These are phyloP conservation scores for Chironomus tepperi DNA, from an alignment of 1,140 invertebrate species.

Conservation along the genomic window DNA sequence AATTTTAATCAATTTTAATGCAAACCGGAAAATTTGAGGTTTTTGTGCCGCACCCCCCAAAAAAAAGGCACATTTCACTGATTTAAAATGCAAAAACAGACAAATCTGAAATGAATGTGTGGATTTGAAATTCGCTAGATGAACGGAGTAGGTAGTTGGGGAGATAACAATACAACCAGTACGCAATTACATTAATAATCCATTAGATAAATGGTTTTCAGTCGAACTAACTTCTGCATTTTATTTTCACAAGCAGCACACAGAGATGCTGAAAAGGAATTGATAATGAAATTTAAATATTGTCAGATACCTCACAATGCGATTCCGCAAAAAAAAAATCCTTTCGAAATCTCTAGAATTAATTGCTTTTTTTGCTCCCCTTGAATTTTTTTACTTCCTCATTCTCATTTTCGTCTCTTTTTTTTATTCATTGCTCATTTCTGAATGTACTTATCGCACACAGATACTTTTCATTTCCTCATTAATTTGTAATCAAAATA, in stretches of 20 bases:
- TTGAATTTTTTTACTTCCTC: background rate
- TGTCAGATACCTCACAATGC: too few relatives aligned
- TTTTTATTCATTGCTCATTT: background rate
- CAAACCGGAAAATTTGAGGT: constrained; percentile 4
- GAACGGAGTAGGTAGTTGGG: background rate
- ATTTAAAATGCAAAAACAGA: background rate
- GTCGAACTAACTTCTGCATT: too few relatives aligned
- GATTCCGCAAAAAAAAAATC: background rate
- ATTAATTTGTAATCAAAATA: constrained; percentile 23
- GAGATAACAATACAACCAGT: constrained; percentile 1
- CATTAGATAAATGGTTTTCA: constrained; percentile 18
- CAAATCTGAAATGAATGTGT: background rate
- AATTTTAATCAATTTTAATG: constrained; percentile 20
- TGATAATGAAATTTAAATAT: too few relatives aligned
- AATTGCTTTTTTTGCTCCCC: background rate
- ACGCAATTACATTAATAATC: constrained; percentile 20
- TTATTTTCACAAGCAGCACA: too few relatives aligned
- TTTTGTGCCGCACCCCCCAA: background rate
- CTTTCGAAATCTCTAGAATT: background rate
- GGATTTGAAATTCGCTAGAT: background rate
- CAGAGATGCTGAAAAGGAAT: too few relatives aligned
- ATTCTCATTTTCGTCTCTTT: background rate
- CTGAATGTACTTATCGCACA: background rate
- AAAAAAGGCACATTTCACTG: background rate
- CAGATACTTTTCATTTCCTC: background rate